Evolutionary conservation across 2,113 vertebrate species (phyloP).

Genomic region (Syngnathoides biaculeatus): DNA sequence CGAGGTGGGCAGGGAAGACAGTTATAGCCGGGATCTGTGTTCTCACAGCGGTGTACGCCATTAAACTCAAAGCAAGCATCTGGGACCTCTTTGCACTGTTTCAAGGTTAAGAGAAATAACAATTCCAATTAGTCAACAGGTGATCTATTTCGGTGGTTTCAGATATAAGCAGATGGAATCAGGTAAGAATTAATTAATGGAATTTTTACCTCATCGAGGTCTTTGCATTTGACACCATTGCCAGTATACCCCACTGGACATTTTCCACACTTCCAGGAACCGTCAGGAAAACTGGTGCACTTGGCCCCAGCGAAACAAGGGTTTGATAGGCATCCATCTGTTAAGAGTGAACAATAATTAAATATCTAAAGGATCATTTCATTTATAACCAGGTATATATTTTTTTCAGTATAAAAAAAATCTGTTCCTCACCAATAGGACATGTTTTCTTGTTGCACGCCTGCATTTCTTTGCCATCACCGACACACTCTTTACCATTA

Average conservation of each 20-base stretch:
- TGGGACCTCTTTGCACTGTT: conserved; percentile 88
- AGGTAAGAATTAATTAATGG: neutral
- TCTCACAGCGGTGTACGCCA: conserved; percentile 89
- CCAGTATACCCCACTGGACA: conserved; percentile 90
- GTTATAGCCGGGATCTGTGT: conserved; percentile 94
- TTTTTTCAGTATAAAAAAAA: neutral
- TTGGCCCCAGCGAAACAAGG: conserved; percentile 89
- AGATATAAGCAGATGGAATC: neutral
- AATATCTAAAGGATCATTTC: neutral
- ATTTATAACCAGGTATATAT: neutral
- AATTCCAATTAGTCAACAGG: neutral
- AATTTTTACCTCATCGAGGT: conserved; percentile 86
- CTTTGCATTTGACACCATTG: conserved; percentile 87
- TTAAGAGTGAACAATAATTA: conserved; percentile 26
- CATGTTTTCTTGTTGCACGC: conserved; percentile 81
- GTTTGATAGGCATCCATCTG: conserved; percentile 96
- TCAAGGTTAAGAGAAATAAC: conserved; percentile 16
- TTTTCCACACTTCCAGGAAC: conserved; percentile 93
- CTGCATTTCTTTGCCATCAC: conserved; percentile 78
- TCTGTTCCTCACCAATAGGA: conserved; percentile 66
- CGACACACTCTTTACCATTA: conserved; percentile 89
- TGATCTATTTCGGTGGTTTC: neutral
- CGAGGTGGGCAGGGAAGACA: conserved; percentile 91
- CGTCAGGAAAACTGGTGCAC: conserved; percentile 90
- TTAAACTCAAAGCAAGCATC: conserved; percentile 90